Base-by-base conservation (phyloP, 2,797 vertebrate genomes). In the Anomalospiza imberbis region DNA sequence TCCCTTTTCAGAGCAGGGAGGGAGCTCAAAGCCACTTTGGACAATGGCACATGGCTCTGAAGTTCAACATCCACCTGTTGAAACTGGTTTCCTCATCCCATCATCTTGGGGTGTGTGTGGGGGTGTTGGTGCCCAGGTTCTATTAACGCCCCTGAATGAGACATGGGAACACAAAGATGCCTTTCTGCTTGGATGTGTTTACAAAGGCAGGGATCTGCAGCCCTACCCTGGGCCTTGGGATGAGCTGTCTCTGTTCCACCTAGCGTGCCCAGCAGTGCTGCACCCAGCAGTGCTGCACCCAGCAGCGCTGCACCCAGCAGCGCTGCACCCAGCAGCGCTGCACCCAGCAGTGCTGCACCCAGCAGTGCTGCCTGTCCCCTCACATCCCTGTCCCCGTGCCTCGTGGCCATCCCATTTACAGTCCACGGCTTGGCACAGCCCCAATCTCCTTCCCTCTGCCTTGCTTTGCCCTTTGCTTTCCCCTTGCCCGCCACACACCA, bases 61-160 rank as follows among this genome's bases (percentile, higher is more conserved):
- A 60, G 57, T 57, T 67, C 74, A 74, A 34, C 9, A 17, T 6
- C 15, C 16, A 14, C 51, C 50, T 17, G 36, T 6, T 28, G 26
- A 44, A 70, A 85, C 74, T 34, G 25, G 34, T 63, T 73, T n/a
- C 22, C 40, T 4, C 20, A 19, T 31, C 34, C 44, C 19, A 1
- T 86, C 62, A n/a, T 17, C 24, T 1, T 0, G 8, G 79, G 31
- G 44, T 4, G 60, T 28, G 44, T 10, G 55, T 2, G 45, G 6
- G 10, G 29, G 26, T 10, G 28, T 17, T 65, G 55, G n/a, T 70
- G 60, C 51, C 25, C 13, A 5, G 32, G 12, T 62, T 62, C 79
- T 29, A 7, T 25, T 8, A 18, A 62, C 0, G 0, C 25, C 47
- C 36, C 53, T 38, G 42, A 38, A 28, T 32, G 55, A 28, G 38